Evolutionary conservation across 2,888 invertebrate species (phyloP).

Genomic region (Aphodius granarius): DNA sequence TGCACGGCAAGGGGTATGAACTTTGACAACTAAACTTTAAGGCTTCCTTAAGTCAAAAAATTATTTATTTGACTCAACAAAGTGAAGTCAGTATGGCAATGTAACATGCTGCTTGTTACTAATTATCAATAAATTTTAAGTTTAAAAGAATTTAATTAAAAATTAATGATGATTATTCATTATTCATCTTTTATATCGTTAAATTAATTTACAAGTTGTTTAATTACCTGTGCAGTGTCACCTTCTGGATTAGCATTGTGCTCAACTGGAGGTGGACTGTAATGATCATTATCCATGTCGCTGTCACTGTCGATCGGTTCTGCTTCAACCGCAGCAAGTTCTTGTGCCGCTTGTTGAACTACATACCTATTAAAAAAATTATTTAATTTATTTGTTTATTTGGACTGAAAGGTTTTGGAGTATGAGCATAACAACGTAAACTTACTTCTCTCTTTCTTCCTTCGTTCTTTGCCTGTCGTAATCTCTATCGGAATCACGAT

Average conservation of each 20-base stretch:
- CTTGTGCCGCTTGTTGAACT: constrained; percentile 60
- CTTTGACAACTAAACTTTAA: no score
- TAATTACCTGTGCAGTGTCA: constrained; percentile 47
- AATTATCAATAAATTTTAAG: no score
- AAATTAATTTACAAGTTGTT: neutral
- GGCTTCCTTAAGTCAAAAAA: no score
- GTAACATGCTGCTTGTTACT: no score
- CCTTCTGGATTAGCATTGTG: constrained; percentile 45
- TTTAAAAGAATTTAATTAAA: no score
- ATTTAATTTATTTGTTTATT: neutral
- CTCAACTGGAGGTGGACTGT: constrained; percentile 46
- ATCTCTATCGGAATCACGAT: constrained; percentile 81
- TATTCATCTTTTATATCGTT: no score
- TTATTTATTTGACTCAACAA: no score
- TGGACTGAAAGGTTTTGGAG: neutral
- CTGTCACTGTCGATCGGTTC: constrained; percentile 77
- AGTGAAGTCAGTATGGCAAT: no score
- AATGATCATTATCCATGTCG: constrained; percentile 51
- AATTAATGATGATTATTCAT: no score
- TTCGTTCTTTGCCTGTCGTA: constrained; percentile 49
- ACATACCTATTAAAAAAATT: constrained; percentile 51
- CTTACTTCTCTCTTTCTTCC: constrained; percentile 51
- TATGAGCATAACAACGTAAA: constrained; percentile 5
- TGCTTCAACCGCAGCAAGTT: constrained; percentile 67
- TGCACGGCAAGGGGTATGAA: no score